Conservation (phyloP, 1,140 invertebrate genomes). For the Melipona quadrifasciata region DNA sequence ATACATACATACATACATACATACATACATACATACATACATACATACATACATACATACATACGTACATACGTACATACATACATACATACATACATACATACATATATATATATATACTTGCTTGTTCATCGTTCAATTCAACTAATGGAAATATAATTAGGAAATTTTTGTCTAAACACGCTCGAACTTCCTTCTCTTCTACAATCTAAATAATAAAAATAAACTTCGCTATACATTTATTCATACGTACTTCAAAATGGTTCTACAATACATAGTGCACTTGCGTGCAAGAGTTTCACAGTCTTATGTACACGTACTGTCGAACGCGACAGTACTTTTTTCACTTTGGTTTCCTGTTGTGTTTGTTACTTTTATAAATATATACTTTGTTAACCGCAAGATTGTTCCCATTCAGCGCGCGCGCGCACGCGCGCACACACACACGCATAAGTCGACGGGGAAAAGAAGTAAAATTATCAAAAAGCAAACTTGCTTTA, state of each 20-base stretch:
- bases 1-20: background rate
- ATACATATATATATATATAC: background rate
- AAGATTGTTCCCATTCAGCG: conserved; percentile 15
- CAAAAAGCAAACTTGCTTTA: background rate
- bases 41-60: too few relatives aligned
- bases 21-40: background rate
- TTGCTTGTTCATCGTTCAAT: conserved; percentile 1
- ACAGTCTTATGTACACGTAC: conserved; percentile 75
- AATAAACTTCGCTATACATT: conserved; percentile 77
- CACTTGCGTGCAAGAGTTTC: conserved; percentile 65
- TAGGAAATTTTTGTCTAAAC: conserved; percentile 48
- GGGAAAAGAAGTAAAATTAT: background rate
- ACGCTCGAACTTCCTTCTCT: conserved; percentile 45
- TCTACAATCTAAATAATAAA: conserved; percentile 76
- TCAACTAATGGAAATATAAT: conserved; percentile 61
- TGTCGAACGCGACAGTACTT: conserved; percentile 56
- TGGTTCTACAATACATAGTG: conserved; percentile 65
- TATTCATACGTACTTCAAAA: conserved; percentile 69
- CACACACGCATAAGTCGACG: too few relatives aligned
- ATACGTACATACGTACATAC: too few relatives aligned
- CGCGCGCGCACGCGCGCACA: too few relatives aligned
- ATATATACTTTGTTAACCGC: conserved; percentile 34
- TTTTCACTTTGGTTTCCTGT: conserved; percentile 70
- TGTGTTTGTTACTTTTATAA: conserved; percentile 45
- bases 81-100: too few relatives aligned